Evolutionary conservation across 1,140 invertebrate species (phyloP).

Genomic region (Pseudomyrmex dendroicus): DNA sequence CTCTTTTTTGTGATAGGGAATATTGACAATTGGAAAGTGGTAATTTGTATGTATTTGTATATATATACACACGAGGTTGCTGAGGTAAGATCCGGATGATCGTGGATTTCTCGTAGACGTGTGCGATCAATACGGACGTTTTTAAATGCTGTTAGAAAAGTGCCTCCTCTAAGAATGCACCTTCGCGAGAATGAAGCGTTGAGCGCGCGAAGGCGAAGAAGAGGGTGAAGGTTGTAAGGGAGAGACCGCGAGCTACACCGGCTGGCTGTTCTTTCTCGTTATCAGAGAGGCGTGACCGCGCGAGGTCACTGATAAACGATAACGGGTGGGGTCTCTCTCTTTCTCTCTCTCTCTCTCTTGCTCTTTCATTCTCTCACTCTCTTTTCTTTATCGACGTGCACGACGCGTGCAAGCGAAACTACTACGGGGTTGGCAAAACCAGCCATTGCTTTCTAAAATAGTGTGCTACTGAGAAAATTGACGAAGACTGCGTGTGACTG

Average conservation of each 20-base stretch:
- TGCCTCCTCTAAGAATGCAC: conserved; percentile 1
- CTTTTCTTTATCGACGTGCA: conserved; percentile 53
- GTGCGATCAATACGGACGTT: conserved; percentile 9
- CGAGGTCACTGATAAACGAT: conserved; percentile 77
- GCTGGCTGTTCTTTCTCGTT: conserved; percentile 55
- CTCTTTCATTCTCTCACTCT: conserved; percentile 16
- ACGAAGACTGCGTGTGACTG: conserved; percentile 27
- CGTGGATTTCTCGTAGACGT: background rate
- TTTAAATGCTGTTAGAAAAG: conserved; percentile 41
- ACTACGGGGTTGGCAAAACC: conserved; percentile 32
- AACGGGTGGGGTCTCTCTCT: conserved; percentile 49
- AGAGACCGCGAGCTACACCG: conserved; percentile 1
- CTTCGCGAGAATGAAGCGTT: conserved; percentile 13
- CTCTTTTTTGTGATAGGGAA: background rate
- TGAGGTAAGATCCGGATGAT: background rate
- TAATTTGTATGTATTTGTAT: background rate
- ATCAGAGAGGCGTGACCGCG: conserved; percentile 73
- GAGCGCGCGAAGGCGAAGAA: conserved; percentile 2
- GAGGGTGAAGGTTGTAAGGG: conserved; percentile 30
- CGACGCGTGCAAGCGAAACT: conserved; percentile 48
- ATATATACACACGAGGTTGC: background rate
- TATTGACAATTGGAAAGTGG: conserved; percentile 1
- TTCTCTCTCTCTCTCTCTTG: conserved; percentile 10
- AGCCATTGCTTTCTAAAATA: conserved; percentile 72
- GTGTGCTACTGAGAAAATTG: conserved; percentile 39